Percentiles rank a stretch among this genome's conserved stretches.
These are phyloP conservation scores for Prorops nasuta DNA, from an alignment of 1,140 invertebrate genomes.

Conservation along the genomic window DNA sequence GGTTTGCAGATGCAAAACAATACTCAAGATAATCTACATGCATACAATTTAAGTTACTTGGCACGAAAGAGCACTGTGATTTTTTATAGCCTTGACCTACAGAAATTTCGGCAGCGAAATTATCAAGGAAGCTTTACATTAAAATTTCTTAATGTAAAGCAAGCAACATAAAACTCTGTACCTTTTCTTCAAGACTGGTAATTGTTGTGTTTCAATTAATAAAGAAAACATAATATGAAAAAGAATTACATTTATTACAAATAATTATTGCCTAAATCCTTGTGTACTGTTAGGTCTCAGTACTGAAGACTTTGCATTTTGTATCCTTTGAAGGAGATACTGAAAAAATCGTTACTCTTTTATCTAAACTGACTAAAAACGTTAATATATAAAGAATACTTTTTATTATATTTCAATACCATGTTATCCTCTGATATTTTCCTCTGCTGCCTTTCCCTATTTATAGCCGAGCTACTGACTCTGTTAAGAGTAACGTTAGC, in stretches of 20 bases:
- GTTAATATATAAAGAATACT: no score
- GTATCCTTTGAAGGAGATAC: constrained; percentile 37
- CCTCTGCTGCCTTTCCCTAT: constrained; percentile 40
- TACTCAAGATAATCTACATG: constrained; percentile 20
- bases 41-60: constrained; percentile 32
- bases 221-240: no score
- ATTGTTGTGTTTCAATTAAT: constrained; percentile 38
- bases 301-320: constrained; percentile 39
- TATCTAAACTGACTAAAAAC: no score
- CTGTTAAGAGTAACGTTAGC: constrained; percentile 9
- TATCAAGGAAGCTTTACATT: constrained; percentile 35
- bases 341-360: constrained; percentile 26
- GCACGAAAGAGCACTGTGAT: constrained; percentile 33
- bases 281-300: no score
- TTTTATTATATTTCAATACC: no score
- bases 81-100: constrained; percentile 37
- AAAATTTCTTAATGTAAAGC: constrained; percentile 30
- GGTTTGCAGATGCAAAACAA: no score
- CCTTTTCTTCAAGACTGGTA: constrained; percentile 43
- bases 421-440: constrained; percentile 46
- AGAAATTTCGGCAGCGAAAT: constrained; percentile 28
- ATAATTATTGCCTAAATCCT: no score
- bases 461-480: constrained; percentile 42
- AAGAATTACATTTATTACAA: no score
- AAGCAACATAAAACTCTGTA: constrained; percentile 32